A percentile compares a stretch with the other conserved stretches of the same genome.
Evolutionary conservation across 2,113 vertebrate species (phyloP).

Genomic region (Sprattus sprattus): DNA sequence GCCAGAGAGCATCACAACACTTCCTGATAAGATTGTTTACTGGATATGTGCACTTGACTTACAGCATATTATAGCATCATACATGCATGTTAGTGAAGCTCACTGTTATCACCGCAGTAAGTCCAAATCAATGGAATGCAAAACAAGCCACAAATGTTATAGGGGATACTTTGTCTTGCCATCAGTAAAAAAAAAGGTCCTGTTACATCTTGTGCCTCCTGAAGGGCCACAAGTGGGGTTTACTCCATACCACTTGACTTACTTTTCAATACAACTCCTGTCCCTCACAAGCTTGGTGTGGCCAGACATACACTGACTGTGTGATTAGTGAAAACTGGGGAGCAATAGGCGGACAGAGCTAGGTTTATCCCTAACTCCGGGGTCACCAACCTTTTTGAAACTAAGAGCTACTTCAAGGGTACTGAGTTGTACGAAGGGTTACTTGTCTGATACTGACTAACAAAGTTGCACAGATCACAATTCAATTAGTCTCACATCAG

Average conservation of each 20-base stretch:
- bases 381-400: no score
- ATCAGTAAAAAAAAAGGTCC: background rate
- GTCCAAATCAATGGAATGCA: background rate
- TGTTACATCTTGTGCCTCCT: background rate
- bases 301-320: background rate
- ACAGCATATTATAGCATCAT: background rate
- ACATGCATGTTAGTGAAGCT: background rate
- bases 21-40: background rate
- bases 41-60: background rate
- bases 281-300: background rate
- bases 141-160: background rate
- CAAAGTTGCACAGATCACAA: no score
- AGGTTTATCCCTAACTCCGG: no score
- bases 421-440: no score
- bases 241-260: background rate
- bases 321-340: background rate
- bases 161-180: background rate
- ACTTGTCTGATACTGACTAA: no score
- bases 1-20: background rate
- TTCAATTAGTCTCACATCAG: no score
- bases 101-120: background rate
- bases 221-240: background rate
- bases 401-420: no score
- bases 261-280: background rate
- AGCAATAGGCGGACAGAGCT: background rate